A percentile compares a stretch with the other conserved stretches of the same genome.
Evolutionary conservation across 2,797 vertebrate genomes (phyloP).

Genomic region (Acestrorhynchus altus): DNA sequence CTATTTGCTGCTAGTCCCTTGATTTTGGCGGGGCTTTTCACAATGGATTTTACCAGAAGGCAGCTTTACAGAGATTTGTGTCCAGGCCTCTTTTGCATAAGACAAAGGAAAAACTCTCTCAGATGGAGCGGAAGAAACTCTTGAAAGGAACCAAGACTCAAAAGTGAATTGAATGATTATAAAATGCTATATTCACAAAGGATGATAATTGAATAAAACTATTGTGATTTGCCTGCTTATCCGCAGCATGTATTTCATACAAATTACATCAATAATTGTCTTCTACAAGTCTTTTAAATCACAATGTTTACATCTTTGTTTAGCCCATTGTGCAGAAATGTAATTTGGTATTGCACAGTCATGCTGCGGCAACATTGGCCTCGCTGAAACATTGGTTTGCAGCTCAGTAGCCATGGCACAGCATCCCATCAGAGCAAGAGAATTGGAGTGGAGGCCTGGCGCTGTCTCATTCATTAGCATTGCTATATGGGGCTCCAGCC

Average conservation of each 20-base stretch:
- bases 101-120: too few species aligned
- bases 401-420: constrained; percentile 33
- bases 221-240: too few species aligned
- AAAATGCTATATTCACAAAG: too few species aligned
- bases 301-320: neutral
- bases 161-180: too few species aligned
- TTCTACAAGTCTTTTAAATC: neutral
- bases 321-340: neutral
- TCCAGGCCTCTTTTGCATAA: too few species aligned
- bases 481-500: constrained; percentile 59
- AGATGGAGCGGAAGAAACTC: too few species aligned
- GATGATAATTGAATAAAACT: too few species aligned
- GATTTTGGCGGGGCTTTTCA: too few species aligned
- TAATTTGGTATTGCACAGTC: neutral
- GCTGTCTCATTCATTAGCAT: constrained; percentile 60
- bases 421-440: constrained; percentile 47
- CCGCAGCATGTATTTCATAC: neutral
- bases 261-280: constrained; percentile 6
- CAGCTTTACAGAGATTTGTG: too few species aligned
- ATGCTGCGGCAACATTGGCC: neutral
- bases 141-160: too few species aligned
- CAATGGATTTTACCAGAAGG: too few species aligned
- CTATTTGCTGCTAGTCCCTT: too few species aligned
- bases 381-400: constrained; percentile 33
- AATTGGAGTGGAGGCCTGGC: constrained; percentile 46